phyloP scores from a whole-genome alignment of 2,113 vertebrate species.

The Cyanistes caeruleus region DNA sequence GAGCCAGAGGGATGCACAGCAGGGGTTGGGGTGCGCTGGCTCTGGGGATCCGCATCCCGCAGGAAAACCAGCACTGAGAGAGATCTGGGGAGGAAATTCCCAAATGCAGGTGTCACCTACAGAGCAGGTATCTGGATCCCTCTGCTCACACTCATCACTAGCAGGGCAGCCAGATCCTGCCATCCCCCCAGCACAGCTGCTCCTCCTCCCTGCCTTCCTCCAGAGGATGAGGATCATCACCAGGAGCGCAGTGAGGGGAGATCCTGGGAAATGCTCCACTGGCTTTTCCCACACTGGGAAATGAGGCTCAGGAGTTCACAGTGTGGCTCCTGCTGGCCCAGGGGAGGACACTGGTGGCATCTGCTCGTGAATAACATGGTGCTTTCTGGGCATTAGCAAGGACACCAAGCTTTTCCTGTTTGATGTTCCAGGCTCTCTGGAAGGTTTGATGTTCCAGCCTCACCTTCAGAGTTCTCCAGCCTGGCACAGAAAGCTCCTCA shows the following conservation, averaged over 20 bases:
- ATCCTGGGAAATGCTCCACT: not conserved
- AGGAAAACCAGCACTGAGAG: not conserved
- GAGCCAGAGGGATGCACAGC: not conserved
- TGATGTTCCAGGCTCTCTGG: no score
- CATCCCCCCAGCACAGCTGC: not conserved
- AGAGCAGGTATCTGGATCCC: not conserved
- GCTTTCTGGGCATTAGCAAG: fast-evolving
- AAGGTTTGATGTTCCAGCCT: not conserved
- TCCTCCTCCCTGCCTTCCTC: not conserved
- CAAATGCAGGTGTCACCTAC: not conserved
- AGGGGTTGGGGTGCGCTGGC: not conserved
- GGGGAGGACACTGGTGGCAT: fast-evolving
- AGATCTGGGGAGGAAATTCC: not conserved
- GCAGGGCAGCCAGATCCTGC: not conserved
- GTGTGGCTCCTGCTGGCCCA: not conserved
- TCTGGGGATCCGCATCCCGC: fast-evolving
- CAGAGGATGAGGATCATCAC: not conserved
- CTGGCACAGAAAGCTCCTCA: not conserved
- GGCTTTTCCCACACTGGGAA: not conserved
- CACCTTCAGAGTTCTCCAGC: not conserved
- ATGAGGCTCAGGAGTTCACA: fast-evolving
- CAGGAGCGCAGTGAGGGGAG: not conserved
- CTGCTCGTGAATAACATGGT: fast-evolving
- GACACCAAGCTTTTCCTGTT: not conserved
- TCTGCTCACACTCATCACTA: no score